Evolutionary conservation across 2,888 invertebrate genomes (phyloP).

Genomic region (Odontothrips loti): DNA sequence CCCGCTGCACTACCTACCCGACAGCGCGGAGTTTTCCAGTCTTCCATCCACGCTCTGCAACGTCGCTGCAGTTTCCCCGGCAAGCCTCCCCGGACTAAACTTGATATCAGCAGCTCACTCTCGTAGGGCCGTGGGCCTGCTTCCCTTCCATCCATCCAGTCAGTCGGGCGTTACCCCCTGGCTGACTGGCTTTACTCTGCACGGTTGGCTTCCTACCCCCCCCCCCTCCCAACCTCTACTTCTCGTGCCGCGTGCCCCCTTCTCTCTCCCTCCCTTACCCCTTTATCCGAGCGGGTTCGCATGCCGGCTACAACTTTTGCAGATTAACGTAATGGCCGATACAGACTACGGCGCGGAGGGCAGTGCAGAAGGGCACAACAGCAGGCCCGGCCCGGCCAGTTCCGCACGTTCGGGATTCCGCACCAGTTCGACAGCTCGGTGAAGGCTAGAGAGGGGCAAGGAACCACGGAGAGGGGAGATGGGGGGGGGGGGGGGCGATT

Average conservation of each 20-base stretch:
- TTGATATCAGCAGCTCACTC: not conserved
- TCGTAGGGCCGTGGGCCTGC: not conserved
- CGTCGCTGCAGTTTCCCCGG: not conserved
- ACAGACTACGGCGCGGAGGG: not conserved
- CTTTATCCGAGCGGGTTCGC: not conserved
- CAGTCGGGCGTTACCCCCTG: not conserved
- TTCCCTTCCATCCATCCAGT: not conserved
- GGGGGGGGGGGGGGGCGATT: not conserved
- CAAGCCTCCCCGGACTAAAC: not conserved
- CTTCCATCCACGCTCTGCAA: not conserved
- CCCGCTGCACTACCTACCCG: too few species aligned
- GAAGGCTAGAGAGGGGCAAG: too few species aligned
- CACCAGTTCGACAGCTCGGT: slow-evolving; percentile 14
- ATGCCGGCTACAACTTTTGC: slow-evolving; percentile 24
- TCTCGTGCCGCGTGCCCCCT: not conserved
- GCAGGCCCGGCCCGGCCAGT: too few species aligned
- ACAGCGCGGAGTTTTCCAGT: not conserved
- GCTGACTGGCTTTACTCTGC: not conserved
- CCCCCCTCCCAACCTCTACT: too few species aligned
- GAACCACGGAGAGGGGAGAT: not conserved
- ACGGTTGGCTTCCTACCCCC: not conserved
- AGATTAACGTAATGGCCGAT: slow-evolving; percentile 24
- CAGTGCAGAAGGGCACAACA: too few species aligned
- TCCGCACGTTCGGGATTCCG: not conserved
- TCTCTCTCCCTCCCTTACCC: not conserved